phyloP scores from a whole-genome alignment of 2,113 vertebrate species.

The Suricata suricatta region DNA sequence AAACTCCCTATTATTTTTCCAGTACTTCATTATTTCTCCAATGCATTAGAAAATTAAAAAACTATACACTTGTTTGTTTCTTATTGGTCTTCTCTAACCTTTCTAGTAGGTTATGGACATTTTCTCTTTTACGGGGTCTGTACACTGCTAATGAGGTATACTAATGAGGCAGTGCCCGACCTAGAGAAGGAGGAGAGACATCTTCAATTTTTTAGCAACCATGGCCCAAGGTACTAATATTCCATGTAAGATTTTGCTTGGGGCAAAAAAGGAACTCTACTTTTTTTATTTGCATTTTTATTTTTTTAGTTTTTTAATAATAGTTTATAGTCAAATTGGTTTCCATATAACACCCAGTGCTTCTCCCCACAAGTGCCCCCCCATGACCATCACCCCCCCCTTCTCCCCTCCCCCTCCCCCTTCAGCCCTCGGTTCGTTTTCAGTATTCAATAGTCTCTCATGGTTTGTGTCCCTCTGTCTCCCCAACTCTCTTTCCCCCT shows the following conservation, averaged over 20 bases:
- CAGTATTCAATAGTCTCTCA: too few species aligned
- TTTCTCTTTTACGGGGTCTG: background rate
- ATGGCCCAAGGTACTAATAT: background rate
- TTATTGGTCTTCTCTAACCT: background rate
- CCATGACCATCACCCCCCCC: too few species aligned
- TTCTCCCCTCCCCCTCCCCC: too few species aligned
- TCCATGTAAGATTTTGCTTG: background rate
- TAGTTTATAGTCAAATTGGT: background rate
- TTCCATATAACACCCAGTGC: too few species aligned
- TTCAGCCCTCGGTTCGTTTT: too few species aligned
- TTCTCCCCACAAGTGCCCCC: too few species aligned
- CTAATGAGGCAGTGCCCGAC: background rate
- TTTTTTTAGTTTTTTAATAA: too few species aligned
- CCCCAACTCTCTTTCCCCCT: too few species aligned
- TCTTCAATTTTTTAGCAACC: background rate
- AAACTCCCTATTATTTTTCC: background rate
- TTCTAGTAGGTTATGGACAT: background rate
- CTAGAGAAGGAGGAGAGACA: background rate
- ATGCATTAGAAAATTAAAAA: background rate
- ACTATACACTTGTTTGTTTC: background rate
- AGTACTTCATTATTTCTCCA: background rate
- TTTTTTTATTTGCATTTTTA: background rate
- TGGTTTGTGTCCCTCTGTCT: too few species aligned
- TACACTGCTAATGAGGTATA: background rate
- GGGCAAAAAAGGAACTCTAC: background rate